Conservation (phyloP, 2,113 vertebrate species). For the Probosciger aterrimus region DNA sequence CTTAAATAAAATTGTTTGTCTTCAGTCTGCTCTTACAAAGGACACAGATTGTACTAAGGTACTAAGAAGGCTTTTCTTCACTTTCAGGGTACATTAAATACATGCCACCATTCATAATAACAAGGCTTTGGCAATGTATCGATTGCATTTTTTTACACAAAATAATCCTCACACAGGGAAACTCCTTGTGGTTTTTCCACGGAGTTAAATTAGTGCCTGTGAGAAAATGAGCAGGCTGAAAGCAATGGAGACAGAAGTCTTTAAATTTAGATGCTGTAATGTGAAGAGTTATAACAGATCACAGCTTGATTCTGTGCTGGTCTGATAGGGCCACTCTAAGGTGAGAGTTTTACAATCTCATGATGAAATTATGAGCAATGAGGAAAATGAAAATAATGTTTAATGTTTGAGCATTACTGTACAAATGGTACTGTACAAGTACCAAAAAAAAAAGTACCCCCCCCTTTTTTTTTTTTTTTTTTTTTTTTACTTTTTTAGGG, state of each 20-base stretch:
- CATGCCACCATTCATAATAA: not conserved
- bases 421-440: not conserved
- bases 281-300: not conserved
- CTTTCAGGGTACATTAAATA: not conserved
- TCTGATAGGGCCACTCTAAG: not conserved
- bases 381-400: not conserved
- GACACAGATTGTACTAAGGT: not conserved
- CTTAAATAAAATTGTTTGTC: not conserved
- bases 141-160: not conserved
- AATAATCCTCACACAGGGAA: not conserved
- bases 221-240: constrained; percentile 16
- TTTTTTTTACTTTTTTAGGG: not conserved
- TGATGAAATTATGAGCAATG: not conserved
- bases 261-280: not conserved
- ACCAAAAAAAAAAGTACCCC: too few relatives aligned
- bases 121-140: not conserved
- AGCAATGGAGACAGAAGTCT: not conserved
- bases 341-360: not conserved
- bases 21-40: not conserved
- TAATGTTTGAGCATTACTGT: not conserved
- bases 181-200: not conserved
- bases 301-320: not conserved
- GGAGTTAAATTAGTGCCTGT: constrained; percentile 1
- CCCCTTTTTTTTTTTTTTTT: too few relatives aligned
- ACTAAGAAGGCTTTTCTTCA: not conserved